A percentile compares a stretch with the other conserved stretches of the same genome.
Evolutionary conservation across 2,113 vertebrate genomes (phyloP).

Genomic region (Lota lota): DNA sequence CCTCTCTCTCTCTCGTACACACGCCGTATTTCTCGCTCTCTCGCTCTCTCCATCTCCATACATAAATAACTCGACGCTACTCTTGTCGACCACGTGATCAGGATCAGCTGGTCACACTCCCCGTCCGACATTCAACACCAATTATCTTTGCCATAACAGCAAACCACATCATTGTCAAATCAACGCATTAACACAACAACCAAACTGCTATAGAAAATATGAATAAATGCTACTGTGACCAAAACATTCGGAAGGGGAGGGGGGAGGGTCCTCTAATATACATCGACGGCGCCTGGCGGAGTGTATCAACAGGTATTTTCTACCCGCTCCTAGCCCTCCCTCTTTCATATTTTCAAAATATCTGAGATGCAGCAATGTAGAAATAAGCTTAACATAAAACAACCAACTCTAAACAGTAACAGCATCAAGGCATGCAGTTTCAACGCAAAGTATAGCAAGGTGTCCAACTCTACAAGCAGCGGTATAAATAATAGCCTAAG

Average conservation of each 20-base stretch:
- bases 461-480: conserved; percentile 52
- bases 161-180: conserved; percentile 40
- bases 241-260: conserved; percentile 31
- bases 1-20: background rate
- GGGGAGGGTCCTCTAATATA: conserved; percentile 28
- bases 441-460: conserved; percentile 31
- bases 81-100: background rate
- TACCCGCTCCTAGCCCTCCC: conserved; percentile 47
- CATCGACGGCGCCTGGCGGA: conserved; percentile 12
- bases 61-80: background rate
- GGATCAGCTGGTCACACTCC: conserved; percentile 22
- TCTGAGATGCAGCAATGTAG: conserved; percentile 25
- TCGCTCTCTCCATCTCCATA: conserved; percentile 3
- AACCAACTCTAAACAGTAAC: conserved; percentile 37
- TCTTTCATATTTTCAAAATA: conserved; percentile 28
- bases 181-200: conserved; percentile 29
- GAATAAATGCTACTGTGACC: conserved; percentile 27
- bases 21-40: background rate
- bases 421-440: conserved; percentile 57
- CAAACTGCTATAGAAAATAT: conserved; percentile 28
- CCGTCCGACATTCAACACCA: conserved; percentile 32
- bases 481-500: conserved; percentile 8
- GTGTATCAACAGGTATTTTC: conserved; percentile 60
- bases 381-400: conserved; percentile 38
- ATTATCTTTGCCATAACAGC: conserved; percentile 34